Evolutionary conservation across 37 sponge, comb jelly and placozoan genomes (phyloP), one percentile per base, ranked within the genome.

Genomic region (Agelas oroides): DNA sequence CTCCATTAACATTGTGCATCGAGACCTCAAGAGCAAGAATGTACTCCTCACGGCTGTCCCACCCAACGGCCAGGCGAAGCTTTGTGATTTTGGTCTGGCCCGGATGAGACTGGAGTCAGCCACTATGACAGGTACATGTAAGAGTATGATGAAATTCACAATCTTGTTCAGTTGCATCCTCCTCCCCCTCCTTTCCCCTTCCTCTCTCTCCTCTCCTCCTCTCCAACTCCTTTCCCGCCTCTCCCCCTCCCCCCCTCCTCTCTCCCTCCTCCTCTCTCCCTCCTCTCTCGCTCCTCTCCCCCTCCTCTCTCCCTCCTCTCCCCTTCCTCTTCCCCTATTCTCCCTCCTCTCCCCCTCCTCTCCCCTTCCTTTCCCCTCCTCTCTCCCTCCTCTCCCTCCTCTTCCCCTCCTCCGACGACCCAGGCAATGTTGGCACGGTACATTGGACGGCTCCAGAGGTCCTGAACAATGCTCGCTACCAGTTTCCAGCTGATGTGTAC

Each of bases 371-470:
- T n/a, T n/a, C n/a, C n/a, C n/a, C n/a, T n/a, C n/a, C n/a, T n/a
- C n/a, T n/a, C n/a, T n/a, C n/a, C n/a, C n/a, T n/a, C n/a, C n/a
- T n/a, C 8, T 46, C 8, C 6, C 46, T 46, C 6, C 2, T 11
- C 13, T 67, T 34, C 61, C 23, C 59, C 21, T 37, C 24, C 56
- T 20, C 67, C 93, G 92, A 96, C 93, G 97, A 93, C 97, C 32
- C 67, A 89, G 96, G 96, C 55, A 92, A 95, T 38, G 72, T 95
- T n/a, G 96, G 96, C 17, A 95, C 96, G 0, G 94, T 92, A 0
- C 92, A 92, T 62, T 95, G 96, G 96, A 88, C 96, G 24, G 93
- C 96, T 28, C 96, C 96, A 11, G 96, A 95, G 70, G 86, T 95
- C 37, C 84, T 95, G 31, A 75, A 86, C 71, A 90, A 90, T 59